These are phyloP conservation scores for Anguilla japonica DNA, from an alignment of 2,113 vertebrate species.

Conservation along the genomic window DNA sequence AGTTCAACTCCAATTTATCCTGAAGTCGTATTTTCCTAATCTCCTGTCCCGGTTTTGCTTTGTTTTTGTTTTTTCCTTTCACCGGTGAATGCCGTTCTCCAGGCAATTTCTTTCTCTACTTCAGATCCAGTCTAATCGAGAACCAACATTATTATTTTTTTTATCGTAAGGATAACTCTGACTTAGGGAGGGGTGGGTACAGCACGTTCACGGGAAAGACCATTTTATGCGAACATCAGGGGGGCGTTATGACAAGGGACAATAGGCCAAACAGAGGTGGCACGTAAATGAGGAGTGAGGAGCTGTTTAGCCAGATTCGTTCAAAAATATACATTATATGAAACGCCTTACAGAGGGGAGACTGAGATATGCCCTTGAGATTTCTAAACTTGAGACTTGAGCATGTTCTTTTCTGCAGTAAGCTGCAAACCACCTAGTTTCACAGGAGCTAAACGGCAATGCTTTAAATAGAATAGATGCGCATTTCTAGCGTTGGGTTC, in stretches of 20 bases:
- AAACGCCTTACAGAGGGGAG: neutral
- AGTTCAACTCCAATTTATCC: conserved; percentile 60
- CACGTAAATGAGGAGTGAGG: conserved; percentile 29
- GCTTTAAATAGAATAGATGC: neutral
- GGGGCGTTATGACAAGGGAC: conserved; percentile 44
- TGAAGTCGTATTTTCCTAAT: conserved; percentile 51
- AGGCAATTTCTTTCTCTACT: conserved; percentile 20
- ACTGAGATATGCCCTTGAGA: neutral
- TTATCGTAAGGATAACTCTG: conserved; percentile 72
- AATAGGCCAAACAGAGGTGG: conserved; percentile 33
- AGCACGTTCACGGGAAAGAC: conserved; percentile 63
- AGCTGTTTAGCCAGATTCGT: neutral
- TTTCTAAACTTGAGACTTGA: neutral
- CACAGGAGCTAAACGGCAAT: neutral
- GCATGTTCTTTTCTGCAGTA: neutral
- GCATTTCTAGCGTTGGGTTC: neutral
- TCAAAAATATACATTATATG: neutral
- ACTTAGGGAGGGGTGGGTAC: conserved; percentile 70
- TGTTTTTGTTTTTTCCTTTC: neutral
- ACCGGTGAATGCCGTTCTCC: conserved; percentile 22
- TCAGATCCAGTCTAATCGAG: conserved; percentile 48
- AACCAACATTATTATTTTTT: conserved; percentile 59
- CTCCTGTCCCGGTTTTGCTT: conserved; percentile 26
- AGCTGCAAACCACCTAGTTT: neutral
- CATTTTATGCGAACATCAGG: conserved; percentile 50